Evolutionary conservation across 2,797 vertebrate species (phyloP).

Genomic region (Myripristis jacobus): DNA sequence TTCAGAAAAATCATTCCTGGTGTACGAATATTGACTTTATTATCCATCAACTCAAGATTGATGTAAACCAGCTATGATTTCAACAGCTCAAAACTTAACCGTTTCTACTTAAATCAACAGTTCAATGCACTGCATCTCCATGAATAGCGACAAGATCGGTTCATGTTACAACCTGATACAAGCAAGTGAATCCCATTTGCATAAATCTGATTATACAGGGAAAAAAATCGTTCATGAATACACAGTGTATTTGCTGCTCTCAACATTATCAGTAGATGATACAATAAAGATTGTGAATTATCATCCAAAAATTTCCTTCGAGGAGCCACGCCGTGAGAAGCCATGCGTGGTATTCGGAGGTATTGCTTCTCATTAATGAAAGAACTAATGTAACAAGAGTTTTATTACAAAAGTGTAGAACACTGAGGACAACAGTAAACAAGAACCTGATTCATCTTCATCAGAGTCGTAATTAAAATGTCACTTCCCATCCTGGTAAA

Average conservation of each 20-base stretch:
- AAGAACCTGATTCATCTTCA: slow-evolving; percentile 66
- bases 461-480: slow-evolving; percentile 69
- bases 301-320: slow-evolving; percentile 39
- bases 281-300: slow-evolving; percentile 51
- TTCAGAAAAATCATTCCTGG: slow-evolving; percentile 6
- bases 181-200: slow-evolving; percentile 45
- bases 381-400: slow-evolving; percentile 48
- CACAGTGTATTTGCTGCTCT: slow-evolving; percentile 39
- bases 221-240: slow-evolving; percentile 36
- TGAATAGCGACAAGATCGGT: background rate
- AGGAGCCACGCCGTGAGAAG: slow-evolving; percentile 21
- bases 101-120: slow-evolving; percentile 10
- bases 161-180: background rate
- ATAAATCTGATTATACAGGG: slow-evolving; percentile 31
- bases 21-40: slow-evolving; percentile 12
- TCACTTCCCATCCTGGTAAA: slow-evolving; percentile 57
- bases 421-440: slow-evolving; percentile 63
- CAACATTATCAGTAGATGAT: slow-evolving; percentile 28
- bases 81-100: background rate
- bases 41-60: slow-evolving; percentile 42
- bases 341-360: slow-evolving; percentile 37
- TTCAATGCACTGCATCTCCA: slow-evolving; percentile 22
- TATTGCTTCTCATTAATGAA: slow-evolving; percentile 48
- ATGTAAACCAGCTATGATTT: slow-evolving; percentile 23
- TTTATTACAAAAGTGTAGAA: slow-evolving; percentile 59